Evolutionary conservation across 2,797 vertebrate species (phyloP), one percentile per base, ranked within the genome.

Genomic region (Tragelaphus eurycerus): DNA sequence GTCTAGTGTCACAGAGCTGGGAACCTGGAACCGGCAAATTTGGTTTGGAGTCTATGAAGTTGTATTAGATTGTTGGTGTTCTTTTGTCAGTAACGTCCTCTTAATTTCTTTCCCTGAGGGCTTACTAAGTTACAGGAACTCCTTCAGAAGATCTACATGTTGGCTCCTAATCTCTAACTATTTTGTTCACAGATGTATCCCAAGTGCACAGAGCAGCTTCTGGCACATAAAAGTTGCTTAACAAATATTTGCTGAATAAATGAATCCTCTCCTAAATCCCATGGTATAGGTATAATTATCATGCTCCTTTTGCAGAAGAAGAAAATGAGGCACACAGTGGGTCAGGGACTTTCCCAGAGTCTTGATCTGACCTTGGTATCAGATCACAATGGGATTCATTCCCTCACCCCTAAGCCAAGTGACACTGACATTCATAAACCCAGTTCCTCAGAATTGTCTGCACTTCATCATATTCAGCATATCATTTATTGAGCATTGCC

Each of bases 231-330:
- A 23, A 86, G 64, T 86, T 90, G n/a, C 25, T 89, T 79, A 90
- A 48, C 71, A 90, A 62, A 62, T 95, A 92, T 48, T 94, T 95
- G 31, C 54, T 54, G 46, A 94, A 86, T 88, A 88, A 90, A 31
- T 71, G 15, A 74, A 85, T 89, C 46, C 27, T 86, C 29, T 21
- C 34, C 34, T 43, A 90, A 83, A 86, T 86, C 76, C 46, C 71
- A 74, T 13, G 57, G 55, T 31, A 31, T 85, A 95, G n/a, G 38
- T 62, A 23, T 34, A 67, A 59, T 86, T 50, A 59, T 55, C 34
- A 31, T 50, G 64, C 4, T 91, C 74, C 86, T 89, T 94, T 55
- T 86, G 60, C 21, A 84, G 78, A 89, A 84, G 38, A 55, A 52
- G 19, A 97, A 94, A 89, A 79, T 50, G 48, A 95, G 52, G 88